A percentile compares a stretch with the other conserved stretches of the same genome.
Conservation (phyloP, 1,140 invertebrate genomes). For the Philopotamus ludificatus region DNA sequence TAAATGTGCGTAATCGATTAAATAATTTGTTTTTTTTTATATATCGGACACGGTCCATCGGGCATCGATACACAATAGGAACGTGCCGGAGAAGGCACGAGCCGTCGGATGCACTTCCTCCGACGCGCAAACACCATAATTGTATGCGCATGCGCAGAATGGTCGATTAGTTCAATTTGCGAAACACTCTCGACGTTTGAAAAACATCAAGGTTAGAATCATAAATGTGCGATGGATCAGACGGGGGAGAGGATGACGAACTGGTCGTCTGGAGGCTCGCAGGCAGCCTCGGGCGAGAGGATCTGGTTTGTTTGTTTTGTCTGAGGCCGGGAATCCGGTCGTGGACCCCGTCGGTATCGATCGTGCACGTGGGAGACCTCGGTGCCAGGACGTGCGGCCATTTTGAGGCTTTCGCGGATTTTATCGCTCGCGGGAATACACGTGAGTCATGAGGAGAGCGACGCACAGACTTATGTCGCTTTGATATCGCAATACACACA, state of each 20-base stretch:
- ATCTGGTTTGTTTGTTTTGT: constrained; percentile 6
- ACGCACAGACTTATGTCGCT: too few relatives aligned
- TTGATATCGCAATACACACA: too few relatives aligned
- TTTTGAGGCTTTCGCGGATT: constrained; percentile 16
- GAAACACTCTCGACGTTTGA: neutral
- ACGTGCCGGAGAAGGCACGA: neutral
- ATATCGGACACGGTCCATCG: too few relatives aligned
- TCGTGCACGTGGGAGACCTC: neutral
- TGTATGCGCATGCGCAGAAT: too few relatives aligned
- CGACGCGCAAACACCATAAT: neutral
- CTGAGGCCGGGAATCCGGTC: neutral
- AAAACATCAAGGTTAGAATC: too few relatives aligned
- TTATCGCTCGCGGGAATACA: neutral
- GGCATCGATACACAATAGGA: neutral
- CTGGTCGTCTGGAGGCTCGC: too few relatives aligned
- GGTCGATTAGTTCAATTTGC: neutral
- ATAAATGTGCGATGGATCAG: too few relatives aligned
- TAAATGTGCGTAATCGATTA: too few relatives aligned
- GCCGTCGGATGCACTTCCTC: neutral
- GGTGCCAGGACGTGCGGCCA: constrained; percentile 20
- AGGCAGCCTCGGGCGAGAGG: too few relatives aligned
- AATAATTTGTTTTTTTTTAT: too few relatives aligned
- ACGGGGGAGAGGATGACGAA: too few relatives aligned
- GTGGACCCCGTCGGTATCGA: constrained; percentile 2
- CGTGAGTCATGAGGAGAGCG: neutral